These are phyloP conservation scores for Lepidurus apus DNA, from an alignment of 1,140 invertebrate species.

Conservation along the genomic window DNA sequence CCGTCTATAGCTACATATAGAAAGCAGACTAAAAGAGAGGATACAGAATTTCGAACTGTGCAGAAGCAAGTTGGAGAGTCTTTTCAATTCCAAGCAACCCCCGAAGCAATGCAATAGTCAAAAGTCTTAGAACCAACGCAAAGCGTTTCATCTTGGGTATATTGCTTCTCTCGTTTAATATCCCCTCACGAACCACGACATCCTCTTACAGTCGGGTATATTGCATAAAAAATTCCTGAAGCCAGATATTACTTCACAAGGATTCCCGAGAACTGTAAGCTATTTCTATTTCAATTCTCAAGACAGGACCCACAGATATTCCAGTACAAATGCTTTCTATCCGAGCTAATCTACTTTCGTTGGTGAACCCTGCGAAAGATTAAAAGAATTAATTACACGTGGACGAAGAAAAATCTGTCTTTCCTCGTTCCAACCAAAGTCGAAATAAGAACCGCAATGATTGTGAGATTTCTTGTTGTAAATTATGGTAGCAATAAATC, in stretches of 20 bases:
- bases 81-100: conserved; percentile 13
- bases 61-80: not conserved
- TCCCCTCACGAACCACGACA: not conserved
- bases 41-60: not conserved
- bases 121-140: not conserved
- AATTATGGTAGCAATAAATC: no score
- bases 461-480: no score
- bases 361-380: no score
- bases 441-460: no score
- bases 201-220: not conserved
- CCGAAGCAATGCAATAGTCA: conserved; percentile 3
- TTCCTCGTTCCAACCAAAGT: no score
- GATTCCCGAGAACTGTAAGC: not conserved
- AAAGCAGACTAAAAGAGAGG: not conserved
- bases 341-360: no score
- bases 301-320: no score
- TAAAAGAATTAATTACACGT: no score
- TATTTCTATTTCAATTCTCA: no score
- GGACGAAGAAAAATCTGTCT: no score
- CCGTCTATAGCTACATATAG: not conserved
- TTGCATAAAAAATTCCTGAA: conserved; percentile 11
- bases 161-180: conserved; percentile 7
- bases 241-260: not conserved
- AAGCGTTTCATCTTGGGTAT: conserved; percentile 3
- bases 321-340: no score